Evolutionary conservation across 2,888 invertebrate genomes (phyloP).

Genomic region (Chesias legatella): DNA sequence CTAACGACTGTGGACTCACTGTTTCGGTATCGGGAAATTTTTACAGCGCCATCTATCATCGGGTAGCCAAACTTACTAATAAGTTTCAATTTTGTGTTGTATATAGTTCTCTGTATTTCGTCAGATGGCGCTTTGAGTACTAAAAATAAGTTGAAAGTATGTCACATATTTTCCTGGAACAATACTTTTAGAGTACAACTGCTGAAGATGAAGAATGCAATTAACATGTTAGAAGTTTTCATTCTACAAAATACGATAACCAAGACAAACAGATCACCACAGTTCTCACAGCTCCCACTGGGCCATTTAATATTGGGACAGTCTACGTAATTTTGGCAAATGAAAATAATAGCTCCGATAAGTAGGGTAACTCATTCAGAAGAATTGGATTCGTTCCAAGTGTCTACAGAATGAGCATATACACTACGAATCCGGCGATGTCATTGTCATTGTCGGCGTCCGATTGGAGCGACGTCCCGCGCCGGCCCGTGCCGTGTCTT

Average conservation of each 20-base stretch:
- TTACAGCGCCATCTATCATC: constrained; percentile 53
- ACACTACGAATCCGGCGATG: constrained; percentile 49
- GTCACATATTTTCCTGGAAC: no score
- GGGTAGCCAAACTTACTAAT: constrained; percentile 30
- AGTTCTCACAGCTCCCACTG: no score
- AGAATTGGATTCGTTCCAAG: constrained; percentile 58
- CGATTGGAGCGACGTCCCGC: constrained; percentile 41
- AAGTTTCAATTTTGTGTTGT: background rate
- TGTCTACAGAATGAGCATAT: constrained; percentile 40
- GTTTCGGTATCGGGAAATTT: background rate
- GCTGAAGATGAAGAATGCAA: no score
- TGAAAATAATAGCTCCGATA: constrained; percentile 30
- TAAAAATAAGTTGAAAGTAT: background rate
- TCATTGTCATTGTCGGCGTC: constrained; percentile 70
- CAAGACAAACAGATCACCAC: no score
- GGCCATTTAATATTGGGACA: background rate
- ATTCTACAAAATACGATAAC: no score
- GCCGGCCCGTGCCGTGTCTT: constrained; percentile 16
- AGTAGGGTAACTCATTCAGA: constrained; percentile 36
- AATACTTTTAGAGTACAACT: no score
- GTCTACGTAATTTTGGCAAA: constrained; percentile 29
- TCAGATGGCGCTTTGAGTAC: constrained; percentile 38
- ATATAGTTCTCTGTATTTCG: background rate
- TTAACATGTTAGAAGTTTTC: no score
- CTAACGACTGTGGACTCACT: no score